Evolutionary conservation across 1,140 invertebrate species (phyloP).

Genomic region (Calliphora vicina): DNA sequence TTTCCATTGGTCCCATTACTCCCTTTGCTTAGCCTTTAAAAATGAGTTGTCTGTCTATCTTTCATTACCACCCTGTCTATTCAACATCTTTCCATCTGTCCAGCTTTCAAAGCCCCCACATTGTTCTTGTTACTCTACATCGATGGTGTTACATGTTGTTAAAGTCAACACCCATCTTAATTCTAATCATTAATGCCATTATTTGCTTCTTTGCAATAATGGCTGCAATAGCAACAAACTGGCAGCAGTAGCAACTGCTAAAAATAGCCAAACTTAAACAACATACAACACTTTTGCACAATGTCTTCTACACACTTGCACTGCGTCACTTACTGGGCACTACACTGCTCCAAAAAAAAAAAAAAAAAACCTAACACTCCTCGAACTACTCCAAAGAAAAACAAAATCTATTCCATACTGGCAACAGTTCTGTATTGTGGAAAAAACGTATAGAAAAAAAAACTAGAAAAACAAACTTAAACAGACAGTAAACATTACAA

Average conservation of each 20-base stretch:
- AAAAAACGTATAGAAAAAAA: no score
- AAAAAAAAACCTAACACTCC: not conserved
- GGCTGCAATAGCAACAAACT: not conserved
- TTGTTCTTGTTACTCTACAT: no score
- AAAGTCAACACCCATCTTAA: slow-evolving; percentile 18
- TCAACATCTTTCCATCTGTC: no score
- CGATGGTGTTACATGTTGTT: not conserved
- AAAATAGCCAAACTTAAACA: not conserved
- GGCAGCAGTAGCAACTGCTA: not conserved
- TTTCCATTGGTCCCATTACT: not conserved
- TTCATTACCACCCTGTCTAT: not conserved
- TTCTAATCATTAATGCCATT: slow-evolving; percentile 20
- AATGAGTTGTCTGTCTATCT: not conserved
- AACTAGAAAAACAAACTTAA: not conserved
- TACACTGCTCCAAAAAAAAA: not conserved
- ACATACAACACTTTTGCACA: not conserved
- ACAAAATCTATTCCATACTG: no score
- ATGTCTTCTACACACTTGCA: not conserved
- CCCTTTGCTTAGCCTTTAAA: not conserved
- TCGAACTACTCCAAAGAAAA: not conserved
- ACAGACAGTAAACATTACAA: not conserved
- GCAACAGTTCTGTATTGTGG: no score
- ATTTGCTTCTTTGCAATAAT: not conserved
- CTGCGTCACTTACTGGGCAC: not conserved
- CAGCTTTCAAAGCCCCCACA: no score